These are phyloP conservation scores for Bombylius major DNA, from an alignment of 2,888 invertebrate species.

Conservation along the genomic window DNA sequence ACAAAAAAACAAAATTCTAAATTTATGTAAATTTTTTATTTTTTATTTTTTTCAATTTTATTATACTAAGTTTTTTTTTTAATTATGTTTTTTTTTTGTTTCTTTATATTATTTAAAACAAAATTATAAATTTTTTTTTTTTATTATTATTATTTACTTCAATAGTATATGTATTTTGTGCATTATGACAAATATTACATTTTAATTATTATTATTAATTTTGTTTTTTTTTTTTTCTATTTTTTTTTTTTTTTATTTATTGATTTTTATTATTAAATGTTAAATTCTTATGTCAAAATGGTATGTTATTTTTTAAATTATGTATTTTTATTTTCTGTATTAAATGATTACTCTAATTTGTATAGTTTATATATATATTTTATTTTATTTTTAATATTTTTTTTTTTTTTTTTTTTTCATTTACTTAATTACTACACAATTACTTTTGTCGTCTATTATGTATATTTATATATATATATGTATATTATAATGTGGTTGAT, in stretches of 20 bases:
- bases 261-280: too few species aligned
- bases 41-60: slow-evolving; percentile 13
- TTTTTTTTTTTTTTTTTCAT: too few species aligned
- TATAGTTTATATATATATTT: too few species aligned
- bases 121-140: background rate
- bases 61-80: slow-evolving; percentile 8
- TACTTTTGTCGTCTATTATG: too few species aligned
- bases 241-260: background rate
- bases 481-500: too few species aligned
- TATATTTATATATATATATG: too few species aligned
- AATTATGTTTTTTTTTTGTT: slow-evolving; percentile 13
- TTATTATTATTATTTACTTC: slow-evolving; percentile 9
- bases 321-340: background rate
- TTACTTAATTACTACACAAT: too few species aligned
- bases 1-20: too few species aligned
- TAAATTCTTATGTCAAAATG: too few species aligned
- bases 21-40: slow-evolving; percentile 6
- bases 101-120: slow-evolving; percentile 3
- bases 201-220: slow-evolving; percentile 16
- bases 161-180: slow-evolving; percentile 15
- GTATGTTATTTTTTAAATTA: too few species aligned
- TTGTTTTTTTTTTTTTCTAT: background rate
- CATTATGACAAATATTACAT: slow-evolving; percentile 21
- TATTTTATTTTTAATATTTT: too few species aligned
- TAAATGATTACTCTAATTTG: too few species aligned